A percentile compares a stretch with the other conserved stretches of the same genome.
Conservation (phyloP, 2,888 invertebrate genomes). For the Dynastes tityus region DNA sequence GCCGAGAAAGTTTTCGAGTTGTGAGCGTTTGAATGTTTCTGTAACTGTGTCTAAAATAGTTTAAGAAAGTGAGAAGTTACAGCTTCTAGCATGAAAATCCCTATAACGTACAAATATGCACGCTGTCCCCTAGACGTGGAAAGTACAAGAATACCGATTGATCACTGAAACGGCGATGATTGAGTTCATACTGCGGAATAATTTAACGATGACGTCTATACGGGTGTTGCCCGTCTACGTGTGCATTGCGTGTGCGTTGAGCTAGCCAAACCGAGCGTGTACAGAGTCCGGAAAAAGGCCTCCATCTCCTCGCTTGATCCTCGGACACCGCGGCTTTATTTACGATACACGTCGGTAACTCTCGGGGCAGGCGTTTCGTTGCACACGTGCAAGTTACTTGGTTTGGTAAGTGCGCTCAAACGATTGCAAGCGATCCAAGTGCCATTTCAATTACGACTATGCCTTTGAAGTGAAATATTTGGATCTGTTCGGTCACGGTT, state of each 20-base stretch:
- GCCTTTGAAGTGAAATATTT: neutral
- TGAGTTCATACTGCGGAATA: conserved; percentile 68
- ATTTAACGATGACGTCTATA: conserved; percentile 66
- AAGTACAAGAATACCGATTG: conserved; percentile 65
- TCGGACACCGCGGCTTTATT: conserved; percentile 49
- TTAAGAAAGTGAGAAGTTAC: neutral
- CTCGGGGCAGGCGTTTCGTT: conserved; percentile 37
- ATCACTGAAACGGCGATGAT: conserved; percentile 66
- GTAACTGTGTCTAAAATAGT: neutral
- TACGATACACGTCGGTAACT: conserved; percentile 48
- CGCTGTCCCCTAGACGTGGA: conserved; percentile 25
- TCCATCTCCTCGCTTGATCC: conserved; percentile 24
- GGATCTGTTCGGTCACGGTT: too few relatives aligned
- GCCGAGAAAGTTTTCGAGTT: too few relatives aligned
- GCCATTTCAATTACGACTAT: conserved; percentile 37
- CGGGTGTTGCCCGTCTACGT: conserved; percentile 21
- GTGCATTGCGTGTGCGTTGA: conserved; percentile 42
- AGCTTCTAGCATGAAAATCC: neutral
- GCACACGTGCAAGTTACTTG: conserved; percentile 41
- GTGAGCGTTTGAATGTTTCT: too few relatives aligned
- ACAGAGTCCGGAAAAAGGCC: conserved; percentile 11
- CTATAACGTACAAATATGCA: conserved; percentile 28
- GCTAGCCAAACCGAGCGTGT: conserved; percentile 34
- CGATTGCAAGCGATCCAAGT: conserved; percentile 27
- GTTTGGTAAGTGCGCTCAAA: conserved; percentile 20